phyloP scores from a whole-genome alignment of 1,140 invertebrate genomes.

The Ostrea edulis region DNA sequence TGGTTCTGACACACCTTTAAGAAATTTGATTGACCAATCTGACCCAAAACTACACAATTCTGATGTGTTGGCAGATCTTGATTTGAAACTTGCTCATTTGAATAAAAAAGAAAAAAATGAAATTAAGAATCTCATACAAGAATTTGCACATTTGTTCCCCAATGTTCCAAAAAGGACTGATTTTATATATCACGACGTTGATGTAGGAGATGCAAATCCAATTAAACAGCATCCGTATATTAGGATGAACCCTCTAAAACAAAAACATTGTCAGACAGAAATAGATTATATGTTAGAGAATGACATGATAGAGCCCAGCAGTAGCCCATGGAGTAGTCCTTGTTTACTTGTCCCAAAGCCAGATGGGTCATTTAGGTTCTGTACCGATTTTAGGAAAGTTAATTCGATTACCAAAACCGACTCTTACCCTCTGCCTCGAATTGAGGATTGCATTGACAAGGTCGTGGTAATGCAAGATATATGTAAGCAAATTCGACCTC shows the following conservation, averaged over 20 bases:
- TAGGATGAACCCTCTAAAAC: no score
- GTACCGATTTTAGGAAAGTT: slow-evolving; percentile 57
- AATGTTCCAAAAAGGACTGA: no score
- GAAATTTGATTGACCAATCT: background rate
- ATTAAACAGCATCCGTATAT: no score
- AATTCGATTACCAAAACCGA: slow-evolving; percentile 27
- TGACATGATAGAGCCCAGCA: slow-evolving; percentile 58
- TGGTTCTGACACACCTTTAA: no score
- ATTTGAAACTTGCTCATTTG: background rate
- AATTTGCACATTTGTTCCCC: slow-evolving; percentile 49
- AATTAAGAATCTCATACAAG: background rate
- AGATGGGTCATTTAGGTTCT: slow-evolving; percentile 50
- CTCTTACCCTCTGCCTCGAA: slow-evolving; percentile 48
- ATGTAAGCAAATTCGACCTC: slow-evolving; percentile 57
- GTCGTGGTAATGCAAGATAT: slow-evolving; percentile 56
- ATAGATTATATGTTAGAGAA: slow-evolving; percentile 68
- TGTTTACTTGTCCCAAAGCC: slow-evolving; percentile 61
- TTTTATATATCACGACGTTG: no score
- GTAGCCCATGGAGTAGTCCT: slow-evolving; percentile 61
- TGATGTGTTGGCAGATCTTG: slow-evolving; percentile 3
- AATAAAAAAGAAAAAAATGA: background rate
- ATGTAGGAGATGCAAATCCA: no score
- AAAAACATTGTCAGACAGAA: slow-evolving; percentile 72
- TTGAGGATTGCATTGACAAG: slow-evolving; percentile 62
- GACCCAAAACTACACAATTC: background rate